phyloP scores from a whole-genome alignment of 2,113 vertebrate genomes.

The Protomyctophum bolini region DNA sequence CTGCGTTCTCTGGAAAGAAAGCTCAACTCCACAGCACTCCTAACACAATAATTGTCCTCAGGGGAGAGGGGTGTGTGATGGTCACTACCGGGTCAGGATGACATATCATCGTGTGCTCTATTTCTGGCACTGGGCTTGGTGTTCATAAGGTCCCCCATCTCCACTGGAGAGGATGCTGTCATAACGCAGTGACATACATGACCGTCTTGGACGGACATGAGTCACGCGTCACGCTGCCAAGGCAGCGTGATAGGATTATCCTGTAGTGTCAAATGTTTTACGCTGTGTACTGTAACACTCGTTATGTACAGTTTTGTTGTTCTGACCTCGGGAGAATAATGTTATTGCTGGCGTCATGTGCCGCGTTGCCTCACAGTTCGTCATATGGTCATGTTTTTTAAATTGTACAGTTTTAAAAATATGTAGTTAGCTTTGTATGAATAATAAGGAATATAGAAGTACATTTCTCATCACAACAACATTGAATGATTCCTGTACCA shows the following conservation, averaged over 20 bases:
- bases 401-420: too few species aligned
- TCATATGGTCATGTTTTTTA: too few species aligned
- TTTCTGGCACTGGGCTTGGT: constrained; percentile 40
- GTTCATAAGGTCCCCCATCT: constrained; percentile 49
- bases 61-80: constrained; percentile 49
- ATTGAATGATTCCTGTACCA: too few species aligned
- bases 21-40: constrained; percentile 19
- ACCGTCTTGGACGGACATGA: constrained; percentile 28
- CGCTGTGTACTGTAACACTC: neutral
- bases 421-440: too few species aligned
- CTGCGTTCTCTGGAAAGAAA: constrained; percentile 47
- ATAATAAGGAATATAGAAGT: too few species aligned
- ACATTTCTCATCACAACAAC: too few species aligned
- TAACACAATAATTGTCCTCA: constrained; percentile 21
- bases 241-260: constrained; percentile 29
- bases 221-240: constrained; percentile 38
- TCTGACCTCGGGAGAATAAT: constrained; percentile 24
- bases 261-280: constrained; percentile 22
- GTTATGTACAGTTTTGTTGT: neutral
- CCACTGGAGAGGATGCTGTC: constrained; percentile 25
- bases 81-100: constrained; percentile 58
- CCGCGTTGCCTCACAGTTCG: too few species aligned
- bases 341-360: neutral
- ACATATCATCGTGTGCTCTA: constrained; percentile 48
- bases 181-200: constrained; percentile 34